Evolutionary conservation across 2,113 vertebrate species (phyloP).

Genomic region (Pedetes capensis): DNA sequence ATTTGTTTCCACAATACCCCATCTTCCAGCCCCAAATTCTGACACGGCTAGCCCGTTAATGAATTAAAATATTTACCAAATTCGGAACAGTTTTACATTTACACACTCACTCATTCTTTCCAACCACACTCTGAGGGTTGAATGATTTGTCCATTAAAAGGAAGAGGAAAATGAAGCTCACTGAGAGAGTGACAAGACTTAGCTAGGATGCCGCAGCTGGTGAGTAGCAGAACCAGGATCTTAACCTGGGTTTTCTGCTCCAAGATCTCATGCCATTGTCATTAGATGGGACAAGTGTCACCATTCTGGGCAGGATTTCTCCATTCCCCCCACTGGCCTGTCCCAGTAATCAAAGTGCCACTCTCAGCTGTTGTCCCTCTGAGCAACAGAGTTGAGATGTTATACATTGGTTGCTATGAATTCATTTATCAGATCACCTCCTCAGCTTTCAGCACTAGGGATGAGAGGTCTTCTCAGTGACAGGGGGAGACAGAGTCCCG

Average conservation of each 20-base stretch:
- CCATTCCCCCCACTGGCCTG: not conserved
- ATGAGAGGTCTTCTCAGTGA: no score
- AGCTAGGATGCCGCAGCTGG: not conserved
- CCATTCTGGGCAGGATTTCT: not conserved
- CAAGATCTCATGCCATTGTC: not conserved
- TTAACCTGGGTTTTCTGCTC: not conserved
- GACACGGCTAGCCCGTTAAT: not conserved
- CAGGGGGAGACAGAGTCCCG: no score
- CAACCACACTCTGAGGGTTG: not conserved
- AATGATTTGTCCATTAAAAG: not conserved
- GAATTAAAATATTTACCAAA: no score
- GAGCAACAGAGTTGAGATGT: not conserved
- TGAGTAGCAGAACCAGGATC: not conserved
- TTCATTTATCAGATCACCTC: not conserved
- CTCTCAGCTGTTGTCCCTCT: not conserved
- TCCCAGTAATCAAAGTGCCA: not conserved
- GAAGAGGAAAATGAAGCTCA: not conserved
- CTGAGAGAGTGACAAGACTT: not conserved
- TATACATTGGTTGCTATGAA: not conserved
- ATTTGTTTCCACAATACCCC: not conserved
- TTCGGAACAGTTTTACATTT: not conserved
- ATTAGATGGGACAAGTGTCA: not conserved
- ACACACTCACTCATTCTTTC: not conserved
- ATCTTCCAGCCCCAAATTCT: not conserved
- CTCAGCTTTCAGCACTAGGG: not conserved